phyloP scores from a whole-genome alignment of 1,140 invertebrate species.

The Cherax quadricarinatus region DNA sequence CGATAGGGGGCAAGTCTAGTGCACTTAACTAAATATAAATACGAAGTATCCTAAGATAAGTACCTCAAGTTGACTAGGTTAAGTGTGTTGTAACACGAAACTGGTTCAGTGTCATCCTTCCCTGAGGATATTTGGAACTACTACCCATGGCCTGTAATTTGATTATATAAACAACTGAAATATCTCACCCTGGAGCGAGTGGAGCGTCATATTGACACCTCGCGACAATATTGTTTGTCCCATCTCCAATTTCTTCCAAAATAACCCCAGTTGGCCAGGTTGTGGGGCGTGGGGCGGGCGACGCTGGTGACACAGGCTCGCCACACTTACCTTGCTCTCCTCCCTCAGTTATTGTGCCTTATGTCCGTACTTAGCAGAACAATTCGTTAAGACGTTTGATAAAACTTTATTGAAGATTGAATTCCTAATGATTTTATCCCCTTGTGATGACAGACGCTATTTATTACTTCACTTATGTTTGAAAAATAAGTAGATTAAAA shows the following conservation, averaged over 20 bases:
- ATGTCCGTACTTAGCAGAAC: constrained; percentile 57
- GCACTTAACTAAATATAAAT: constrained; percentile 50
- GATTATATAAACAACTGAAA: not conserved
- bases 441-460: constrained; percentile 37
- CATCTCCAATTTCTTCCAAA: constrained; percentile 20
- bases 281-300: not conserved
- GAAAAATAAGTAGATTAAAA: constrained; percentile 33
- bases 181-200: constrained; percentile 28
- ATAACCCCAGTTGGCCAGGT: not conserved
- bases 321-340: constrained; percentile 62
- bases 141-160: constrained; percentile 36
- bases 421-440: constrained; percentile 45
- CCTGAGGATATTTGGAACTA: constrained; percentile 40
- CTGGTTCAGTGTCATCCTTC: constrained; percentile 46
- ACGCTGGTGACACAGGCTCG: constrained; percentile 15
- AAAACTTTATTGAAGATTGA: constrained; percentile 56
- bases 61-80: constrained; percentile 58
- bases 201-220: constrained; percentile 16
- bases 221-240: constrained; percentile 10
- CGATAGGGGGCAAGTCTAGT: constrained; percentile 60
- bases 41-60: constrained; percentile 41
- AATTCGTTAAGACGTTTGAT: constrained; percentile 55
- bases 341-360: constrained; percentile 70
- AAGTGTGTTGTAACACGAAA: constrained; percentile 33
- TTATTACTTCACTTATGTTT: constrained; percentile 44